Evolutionary conservation across 2,113 vertebrate species (phyloP), one percentile per base, ranked within the genome.

Genomic region (Ophiodon elongatus): DNA sequence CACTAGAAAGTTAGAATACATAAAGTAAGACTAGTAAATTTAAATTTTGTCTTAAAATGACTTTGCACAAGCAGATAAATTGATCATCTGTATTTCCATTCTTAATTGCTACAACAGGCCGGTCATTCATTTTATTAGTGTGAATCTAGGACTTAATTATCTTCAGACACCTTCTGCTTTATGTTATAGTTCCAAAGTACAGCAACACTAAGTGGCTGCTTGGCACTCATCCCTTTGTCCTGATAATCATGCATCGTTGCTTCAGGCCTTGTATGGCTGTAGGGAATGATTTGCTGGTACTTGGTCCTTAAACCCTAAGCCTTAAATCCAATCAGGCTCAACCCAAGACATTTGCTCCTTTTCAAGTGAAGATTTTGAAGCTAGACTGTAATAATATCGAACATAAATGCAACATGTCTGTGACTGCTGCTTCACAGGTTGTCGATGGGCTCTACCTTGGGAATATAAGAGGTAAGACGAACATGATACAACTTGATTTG

Each of bases 361-460:
- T 84, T 89, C 62, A 68, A 66, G 71, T 33, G 43, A 88, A 39
- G 37, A 67, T 81, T 83, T 79, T 76, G 60, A 80, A 71, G 63
- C 66, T 64, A 52, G 29, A 52, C 69, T 80, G 52, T 45, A 29
- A 85, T 76, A 73, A 72, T 62, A 29, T 71, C 64, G 89, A 77
- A 83, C 54, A 60, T 62, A 35, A 77, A 76, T 33, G 4, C 47
- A 82, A 76, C 52, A 93, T 93, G 89, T 93, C 89, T 93, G 79
- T 89, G 71, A 71, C 50, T 85, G 66, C 79, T 89, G 80, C 81
- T 88, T 90, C 88, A 84, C 88, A 98, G 97, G 89, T 98, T 65
- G 93, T 97, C 43, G 88, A 95, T 45, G 97, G 97, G 0, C 96
- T 98, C 62, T 97, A 97, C 87, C 95, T 98, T 0, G 97, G 97